Evolutionary conservation across 2,888 invertebrate genomes (phyloP).

Genomic region (Philaethria dido): DNA sequence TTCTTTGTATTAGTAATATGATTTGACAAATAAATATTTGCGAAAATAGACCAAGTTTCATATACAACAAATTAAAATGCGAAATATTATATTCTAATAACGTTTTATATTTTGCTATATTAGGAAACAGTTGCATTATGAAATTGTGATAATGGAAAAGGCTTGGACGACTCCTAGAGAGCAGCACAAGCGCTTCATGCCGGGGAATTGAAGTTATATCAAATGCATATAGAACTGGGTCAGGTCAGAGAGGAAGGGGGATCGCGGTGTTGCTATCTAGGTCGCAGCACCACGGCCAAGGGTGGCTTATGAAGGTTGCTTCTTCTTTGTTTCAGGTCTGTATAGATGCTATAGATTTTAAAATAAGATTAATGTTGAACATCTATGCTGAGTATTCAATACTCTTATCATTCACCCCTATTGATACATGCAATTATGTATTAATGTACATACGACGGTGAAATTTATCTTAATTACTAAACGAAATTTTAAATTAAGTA

Average conservation of each 20-base stretch:
- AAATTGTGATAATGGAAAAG: slow-evolving; percentile 49
- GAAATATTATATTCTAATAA: not conserved
- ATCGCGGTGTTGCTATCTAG: slow-evolving; percentile 63
- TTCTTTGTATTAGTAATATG: slow-evolving; percentile 20
- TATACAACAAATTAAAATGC: not conserved
- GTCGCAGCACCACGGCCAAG: slow-evolving; percentile 81
- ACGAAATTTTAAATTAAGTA: not conserved
- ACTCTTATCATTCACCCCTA: not conserved
- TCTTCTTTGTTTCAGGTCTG: slow-evolving; percentile 61
- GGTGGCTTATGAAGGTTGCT: slow-evolving; percentile 77
- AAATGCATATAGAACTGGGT: slow-evolving; percentile 77
- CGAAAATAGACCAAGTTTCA: not conserved
- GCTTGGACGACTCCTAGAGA: slow-evolving; percentile 48
- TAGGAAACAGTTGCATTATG: slow-evolving; percentile 49
- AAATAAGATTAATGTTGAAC: not conserved
- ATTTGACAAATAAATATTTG: slow-evolving; percentile 8
- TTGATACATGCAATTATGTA: not conserved
- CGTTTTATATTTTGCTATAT: slow-evolving; percentile 34
- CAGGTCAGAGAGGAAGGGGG: slow-evolving; percentile 69
- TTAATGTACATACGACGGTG: not conserved
- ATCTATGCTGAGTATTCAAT: not conserved
- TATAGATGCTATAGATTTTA: slow-evolving; percentile 28
- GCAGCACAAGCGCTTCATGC: slow-evolving; percentile 50
- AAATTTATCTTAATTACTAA: not conserved
- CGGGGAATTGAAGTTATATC: slow-evolving; percentile 61